A percentile compares a stretch with the other conserved stretches of the same genome.
These are phyloP conservation scores for Listrodromus nycthemerus DNA, from an alignment of 2,888 invertebrate genomes.

Conservation along the genomic window DNA sequence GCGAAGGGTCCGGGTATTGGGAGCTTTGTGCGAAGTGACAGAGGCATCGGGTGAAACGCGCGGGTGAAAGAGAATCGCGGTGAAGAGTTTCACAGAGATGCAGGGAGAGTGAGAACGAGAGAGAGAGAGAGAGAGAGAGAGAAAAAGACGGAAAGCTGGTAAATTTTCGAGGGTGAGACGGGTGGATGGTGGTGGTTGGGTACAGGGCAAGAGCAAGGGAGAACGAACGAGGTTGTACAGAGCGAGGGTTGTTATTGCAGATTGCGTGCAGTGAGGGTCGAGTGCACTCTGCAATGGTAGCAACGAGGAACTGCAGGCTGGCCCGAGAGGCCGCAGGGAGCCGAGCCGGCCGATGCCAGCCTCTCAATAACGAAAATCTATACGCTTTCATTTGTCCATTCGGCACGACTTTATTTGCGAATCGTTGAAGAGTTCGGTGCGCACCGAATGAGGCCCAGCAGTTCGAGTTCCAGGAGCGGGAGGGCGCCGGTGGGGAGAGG, in stretches of 20 bases:
- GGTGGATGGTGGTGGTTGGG: neutral
- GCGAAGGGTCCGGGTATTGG: constrained; percentile 33
- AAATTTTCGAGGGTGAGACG: constrained; percentile 46
- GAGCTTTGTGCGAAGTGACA: constrained; percentile 75
- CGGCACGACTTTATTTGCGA: constrained; percentile 80
- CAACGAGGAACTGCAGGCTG: constrained; percentile 71
- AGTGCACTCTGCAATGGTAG: constrained; percentile 79
- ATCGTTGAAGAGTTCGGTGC: constrained; percentile 73
- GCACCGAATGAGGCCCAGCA: constrained; percentile 68
- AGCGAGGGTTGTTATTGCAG: constrained; percentile 82
- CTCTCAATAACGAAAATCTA: constrained; percentile 82
- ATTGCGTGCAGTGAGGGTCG: constrained; percentile 79
- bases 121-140: constrained; percentile 46
- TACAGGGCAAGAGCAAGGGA: constrained; percentile 33
- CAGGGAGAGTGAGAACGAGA: no score
- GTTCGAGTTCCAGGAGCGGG: constrained; percentile 50
- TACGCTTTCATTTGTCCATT: constrained; percentile 81
- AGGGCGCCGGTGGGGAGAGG: constrained; percentile 34
- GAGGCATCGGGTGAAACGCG: constrained; percentile 61
- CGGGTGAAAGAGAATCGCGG: constrained; percentile 57
- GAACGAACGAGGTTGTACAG: constrained; percentile 66
- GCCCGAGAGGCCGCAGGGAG: constrained; percentile 67
- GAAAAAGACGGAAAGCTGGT: constrained; percentile 19
- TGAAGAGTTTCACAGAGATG: constrained; percentile 34
- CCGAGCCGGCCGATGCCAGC: constrained; percentile 73